Conservation (phyloP, 2,797 vertebrate genomes). For the Alosa sapidissima region DNA sequence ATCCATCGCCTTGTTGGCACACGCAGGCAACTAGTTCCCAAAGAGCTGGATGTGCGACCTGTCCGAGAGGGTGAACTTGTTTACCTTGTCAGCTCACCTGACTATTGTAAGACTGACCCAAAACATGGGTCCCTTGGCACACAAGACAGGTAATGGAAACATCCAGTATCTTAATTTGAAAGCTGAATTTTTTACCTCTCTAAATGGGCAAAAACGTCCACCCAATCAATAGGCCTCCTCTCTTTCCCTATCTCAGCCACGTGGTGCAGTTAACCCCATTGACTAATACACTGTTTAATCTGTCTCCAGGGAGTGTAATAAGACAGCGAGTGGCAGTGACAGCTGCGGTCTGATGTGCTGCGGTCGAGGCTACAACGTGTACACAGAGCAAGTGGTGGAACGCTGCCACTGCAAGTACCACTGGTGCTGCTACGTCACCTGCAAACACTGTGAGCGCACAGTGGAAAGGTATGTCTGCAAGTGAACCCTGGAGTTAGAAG, state of each 20-base stretch:
- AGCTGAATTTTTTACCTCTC: background rate
- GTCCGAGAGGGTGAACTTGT: constrained; percentile 71
- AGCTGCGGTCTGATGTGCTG: constrained; percentile 77
- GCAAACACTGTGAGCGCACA: constrained; percentile 68
- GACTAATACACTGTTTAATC: background rate
- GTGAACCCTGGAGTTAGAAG: constrained; percentile 44
- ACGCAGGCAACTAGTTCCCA: constrained; percentile 70
- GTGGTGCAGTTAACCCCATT: background rate
- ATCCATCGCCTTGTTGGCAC: constrained; percentile 66
- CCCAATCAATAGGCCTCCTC: background rate
- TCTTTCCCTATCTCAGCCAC: background rate
- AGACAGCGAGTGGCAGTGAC: constrained; percentile 67
- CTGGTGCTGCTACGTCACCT: constrained; percentile 81
- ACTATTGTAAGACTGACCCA: constrained; percentile 68
- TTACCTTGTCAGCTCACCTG: constrained; percentile 72
- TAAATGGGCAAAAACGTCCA: background rate
- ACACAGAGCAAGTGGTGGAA: constrained; percentile 72
- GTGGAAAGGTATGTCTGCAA: constrained; percentile 76
- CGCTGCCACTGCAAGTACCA: constrained; percentile 76
- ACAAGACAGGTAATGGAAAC: constrained; percentile 68
- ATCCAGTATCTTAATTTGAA: background rate
- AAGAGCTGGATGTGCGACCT: constrained; percentile 65
- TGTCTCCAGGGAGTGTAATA: constrained; percentile 72
- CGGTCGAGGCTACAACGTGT: constrained; percentile 75
- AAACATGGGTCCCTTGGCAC: constrained; percentile 75